Evolutionary conservation across 2,888 invertebrate genomes (phyloP), one percentile per base, ranked within the genome.

Genomic region (Mesorhabditis belari): DNA sequence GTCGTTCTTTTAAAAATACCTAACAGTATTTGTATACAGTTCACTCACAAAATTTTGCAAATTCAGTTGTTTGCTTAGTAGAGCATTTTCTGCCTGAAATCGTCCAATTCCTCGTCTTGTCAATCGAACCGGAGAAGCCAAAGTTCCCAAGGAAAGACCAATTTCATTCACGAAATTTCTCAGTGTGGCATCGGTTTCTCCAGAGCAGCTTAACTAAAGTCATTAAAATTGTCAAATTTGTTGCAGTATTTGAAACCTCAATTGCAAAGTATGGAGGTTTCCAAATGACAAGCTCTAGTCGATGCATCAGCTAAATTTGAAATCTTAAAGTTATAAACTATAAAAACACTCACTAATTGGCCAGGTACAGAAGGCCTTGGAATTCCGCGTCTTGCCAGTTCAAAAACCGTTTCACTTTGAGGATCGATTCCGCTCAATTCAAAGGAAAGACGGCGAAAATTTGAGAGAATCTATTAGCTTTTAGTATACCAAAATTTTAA

Each of bases 41-140:
- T n/a, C n/a, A 26, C 76, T 64, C 3, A 76, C 51, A 25, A 92
- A 85, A 71, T 88, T 83, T 61, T 88, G 84, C 49, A 92, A 75
- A 54, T 85, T 86, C 90, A 92, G 93, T 73, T 92, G 88, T 81
- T 91, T 90, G 49, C 87, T 84, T 23, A 95, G 82, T 21, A 96
- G 82, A 0, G 92, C 88, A 74, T 88, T 84, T 0, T 89, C 86
- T 3, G 89, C 77, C 3, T 85, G 85, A 81, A 95, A 95, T 75
- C 88, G 87, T 24, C 92, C 92, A 76, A 89, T 58, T 21, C 63
- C 59, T 21, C 61, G 61, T 53, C 73, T 58, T 35, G n/a, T 35
- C 44, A 35, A n/a, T n/a, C n/a, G 12, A 9, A n/a, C n/a, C 44
- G 44, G 44, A 17, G 44, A 35, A 1, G 44, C 44, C 44, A 35